Conservation (phyloP, 1,140 invertebrate genomes). For the Ridgeia piscesae region DNA sequence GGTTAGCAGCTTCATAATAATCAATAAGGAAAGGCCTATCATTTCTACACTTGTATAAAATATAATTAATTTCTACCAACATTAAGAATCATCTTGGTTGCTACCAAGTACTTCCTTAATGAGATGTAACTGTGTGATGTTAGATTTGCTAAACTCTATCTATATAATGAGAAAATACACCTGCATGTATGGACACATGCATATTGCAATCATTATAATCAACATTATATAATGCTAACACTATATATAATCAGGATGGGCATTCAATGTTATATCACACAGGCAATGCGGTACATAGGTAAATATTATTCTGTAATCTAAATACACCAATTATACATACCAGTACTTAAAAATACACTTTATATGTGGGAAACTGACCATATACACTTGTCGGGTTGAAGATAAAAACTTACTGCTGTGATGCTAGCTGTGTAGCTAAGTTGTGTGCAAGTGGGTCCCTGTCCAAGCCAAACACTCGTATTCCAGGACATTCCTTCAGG, state of each 20-base stretch:
- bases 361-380: background rate
- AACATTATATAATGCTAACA: background rate
- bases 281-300: background rate
- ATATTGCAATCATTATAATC: background rate
- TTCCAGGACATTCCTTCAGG: constrained; percentile 61
- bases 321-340: background rate
- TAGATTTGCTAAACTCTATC: too few species aligned
- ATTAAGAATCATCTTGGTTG: background rate
- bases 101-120: background rate
- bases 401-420: constrained; percentile 24
- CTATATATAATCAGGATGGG: background rate
- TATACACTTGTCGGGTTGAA: background rate
- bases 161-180: too few species aligned
- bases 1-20: too few species aligned
- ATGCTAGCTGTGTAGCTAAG: constrained; percentile 61
- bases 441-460: constrained; percentile 79
- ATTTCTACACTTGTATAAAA: background rate
- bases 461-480: constrained; percentile 79
- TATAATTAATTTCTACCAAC: background rate
- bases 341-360: background rate
- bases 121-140: too few species aligned
- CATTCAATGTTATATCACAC: background rate
- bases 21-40: constrained; percentile 61
- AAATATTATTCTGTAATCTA: background rate
- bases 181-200: background rate